Conservation (phyloP, 1,140 invertebrate genomes). For the Listronotus bonariensis region DNA sequence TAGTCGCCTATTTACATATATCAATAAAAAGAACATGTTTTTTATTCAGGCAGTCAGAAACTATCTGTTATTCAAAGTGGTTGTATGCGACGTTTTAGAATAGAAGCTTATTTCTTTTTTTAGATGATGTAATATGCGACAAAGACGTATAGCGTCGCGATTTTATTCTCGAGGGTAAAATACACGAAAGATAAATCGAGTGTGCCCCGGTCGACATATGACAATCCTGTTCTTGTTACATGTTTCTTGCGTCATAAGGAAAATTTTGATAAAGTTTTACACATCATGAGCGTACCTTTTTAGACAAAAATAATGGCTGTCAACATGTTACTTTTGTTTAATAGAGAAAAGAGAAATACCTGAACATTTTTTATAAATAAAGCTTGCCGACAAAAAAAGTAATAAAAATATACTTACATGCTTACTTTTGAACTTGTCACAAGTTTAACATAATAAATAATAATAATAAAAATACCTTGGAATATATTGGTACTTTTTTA, state of each 20-base stretch:
- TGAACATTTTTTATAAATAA: no score
- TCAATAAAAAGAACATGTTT: constrained; percentile 26
- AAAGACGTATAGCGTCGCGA: constrained; percentile 38
- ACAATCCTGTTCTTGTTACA: constrained; percentile 40
- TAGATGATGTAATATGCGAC: constrained; percentile 34
- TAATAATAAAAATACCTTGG: no score
- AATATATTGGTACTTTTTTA: no score
- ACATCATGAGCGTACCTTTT: neutral
- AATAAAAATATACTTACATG: no score
- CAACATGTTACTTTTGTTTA: no score
- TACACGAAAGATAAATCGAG: constrained; percentile 45
- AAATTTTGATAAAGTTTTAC: constrained; percentile 19
- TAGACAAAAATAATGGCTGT: no score
- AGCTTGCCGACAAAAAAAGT: no score
- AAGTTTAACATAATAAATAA: no score
- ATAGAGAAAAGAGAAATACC: no score
- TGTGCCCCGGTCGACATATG: constrained; percentile 42
- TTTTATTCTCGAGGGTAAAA: constrained; percentile 40
- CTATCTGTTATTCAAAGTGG: constrained; percentile 32
- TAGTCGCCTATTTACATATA: constrained; percentile 16
- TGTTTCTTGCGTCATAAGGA: constrained; percentile 22
- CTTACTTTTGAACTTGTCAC: no score
- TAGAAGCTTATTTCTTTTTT: constrained; percentile 23
- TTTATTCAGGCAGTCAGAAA: constrained; percentile 14
- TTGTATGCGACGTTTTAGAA: constrained; percentile 17